phyloP scores from a whole-genome alignment of 2,113 vertebrate species.

The Menidia beryllina region DNA sequence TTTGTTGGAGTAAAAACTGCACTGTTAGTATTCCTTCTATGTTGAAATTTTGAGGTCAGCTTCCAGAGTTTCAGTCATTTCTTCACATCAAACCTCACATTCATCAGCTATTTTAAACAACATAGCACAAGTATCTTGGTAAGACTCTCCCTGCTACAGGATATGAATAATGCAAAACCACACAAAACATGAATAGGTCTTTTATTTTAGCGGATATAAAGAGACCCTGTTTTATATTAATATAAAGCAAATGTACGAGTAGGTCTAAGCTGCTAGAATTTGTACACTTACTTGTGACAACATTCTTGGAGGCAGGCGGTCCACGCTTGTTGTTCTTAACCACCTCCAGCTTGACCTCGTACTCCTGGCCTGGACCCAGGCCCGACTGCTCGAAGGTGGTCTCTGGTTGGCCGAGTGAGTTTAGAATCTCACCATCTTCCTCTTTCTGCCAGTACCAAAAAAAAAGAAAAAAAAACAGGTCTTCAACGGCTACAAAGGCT shows the following conservation, averaged over 20 bases:
- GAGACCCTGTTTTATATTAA: not conserved
- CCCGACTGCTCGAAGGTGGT: constrained; percentile 93
- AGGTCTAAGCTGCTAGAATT: too few relatives aligned
- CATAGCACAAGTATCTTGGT: too few relatives aligned
- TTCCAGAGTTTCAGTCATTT: too few relatives aligned
- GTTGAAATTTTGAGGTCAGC: not conserved
- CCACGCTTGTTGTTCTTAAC: constrained; percentile 96
- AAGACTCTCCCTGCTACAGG: too few relatives aligned
- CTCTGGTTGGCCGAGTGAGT: constrained; percentile 88
- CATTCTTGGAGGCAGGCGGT: constrained; percentile 87
- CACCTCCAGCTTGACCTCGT: constrained; percentile 93
- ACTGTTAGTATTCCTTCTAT: not conserved
- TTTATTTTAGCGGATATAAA: not conserved
- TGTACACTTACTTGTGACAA: constrained; percentile 90
- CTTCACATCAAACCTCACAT: too few relatives aligned
- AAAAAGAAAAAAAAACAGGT: not conserved
- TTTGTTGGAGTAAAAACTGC: not conserved
- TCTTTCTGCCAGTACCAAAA: constrained; percentile 89
- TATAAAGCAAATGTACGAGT: not conserved
- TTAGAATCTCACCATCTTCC: constrained; percentile 91
- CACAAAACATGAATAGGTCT: not conserved
- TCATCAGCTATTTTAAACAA: too few relatives aligned
- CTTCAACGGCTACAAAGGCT: constrained; percentile 46
- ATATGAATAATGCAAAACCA: not conserved
- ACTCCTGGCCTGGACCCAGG: constrained; percentile 93